Evolutionary conservation across 2,797 vertebrate species (phyloP), one percentile per base, ranked within the genome.

Genomic region (Oceanodroma leucorhoa): DNA sequence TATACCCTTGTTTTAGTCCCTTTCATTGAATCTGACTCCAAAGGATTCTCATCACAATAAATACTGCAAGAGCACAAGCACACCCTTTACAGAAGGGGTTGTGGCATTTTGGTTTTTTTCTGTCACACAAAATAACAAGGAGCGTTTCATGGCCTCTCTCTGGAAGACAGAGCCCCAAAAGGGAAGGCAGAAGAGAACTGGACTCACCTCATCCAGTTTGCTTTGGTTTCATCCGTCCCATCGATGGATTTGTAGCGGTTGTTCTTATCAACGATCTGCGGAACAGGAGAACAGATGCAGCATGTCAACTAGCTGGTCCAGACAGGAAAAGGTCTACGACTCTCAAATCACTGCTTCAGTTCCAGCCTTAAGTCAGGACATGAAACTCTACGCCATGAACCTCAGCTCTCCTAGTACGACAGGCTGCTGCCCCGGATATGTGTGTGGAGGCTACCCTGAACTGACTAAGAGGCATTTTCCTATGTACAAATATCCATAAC

Each of bases 171-270:
- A 82, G 43, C 21, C 76, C 94, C 79, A 66, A 17, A 86, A 48
- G 5, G 24, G 57, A 93, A 89, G 43, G 30, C 36, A 89, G 77
- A 93, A 92, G 82, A 93, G 54, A 93, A 83, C 18, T 23, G 70
- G 89, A 97, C 97, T 98, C 96, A 99, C 99, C 99, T 99, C 99
- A 99, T 99, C 99, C 99, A 99, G 97, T 99, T 99, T 96, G 99
- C 99, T 97, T 98, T 98, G 84, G 98, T 98, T 96, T 99, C 99
- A 73, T 99, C 98, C 2, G 98, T 99, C 79, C 99, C 99, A 78
- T 99, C 99, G 8, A 99, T 98, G 87, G 98, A 99, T 95, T 98
- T 99, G 93, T 99, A 99, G 30, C 96, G 97, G 97, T 98, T 99
- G 97, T 99, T 98, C 85, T 98, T 98, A 95, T 99, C 98, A 83